A percentile compares a stretch with the other conserved stretches of the same genome.
Evolutionary conservation across 2,113 vertebrate species (phyloP).

Genomic region (Mus pahari): DNA sequence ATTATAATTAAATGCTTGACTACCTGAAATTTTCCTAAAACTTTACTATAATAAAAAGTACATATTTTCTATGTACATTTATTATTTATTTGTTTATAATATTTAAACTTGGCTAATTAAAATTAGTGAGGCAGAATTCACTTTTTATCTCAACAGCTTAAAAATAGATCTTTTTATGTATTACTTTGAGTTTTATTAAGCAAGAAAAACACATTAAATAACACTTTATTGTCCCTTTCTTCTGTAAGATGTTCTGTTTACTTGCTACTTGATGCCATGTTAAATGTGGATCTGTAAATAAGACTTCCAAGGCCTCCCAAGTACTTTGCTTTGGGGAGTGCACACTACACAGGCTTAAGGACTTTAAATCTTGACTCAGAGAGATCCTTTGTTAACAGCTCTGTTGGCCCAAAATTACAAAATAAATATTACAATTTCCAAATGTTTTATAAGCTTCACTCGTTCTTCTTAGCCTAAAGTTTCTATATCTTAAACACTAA

Average conservation of each 20-base stretch:
- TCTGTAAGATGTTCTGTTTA: not conserved
- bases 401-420: not conserved
- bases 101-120: not conserved
- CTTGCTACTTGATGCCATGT: not conserved
- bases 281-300: no score
- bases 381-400: not conserved
- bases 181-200: not conserved
- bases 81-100: not conserved
- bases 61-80: not conserved
- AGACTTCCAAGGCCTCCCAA: no score
- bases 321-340: not conserved
- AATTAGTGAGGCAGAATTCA: slow-evolving; percentile 29
- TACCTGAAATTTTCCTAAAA: not conserved
- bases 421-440: not conserved
- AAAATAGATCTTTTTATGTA: slow-evolving; percentile 26
- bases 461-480: not conserved
- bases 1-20: not conserved
- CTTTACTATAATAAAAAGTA: not conserved
- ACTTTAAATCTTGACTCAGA: not conserved
- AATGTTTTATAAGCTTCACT: not conserved
- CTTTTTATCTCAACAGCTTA: slow-evolving; percentile 13
- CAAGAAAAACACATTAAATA: not conserved
- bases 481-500: not conserved
- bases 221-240: not conserved
- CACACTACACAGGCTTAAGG: not conserved